A percentile compares a stretch with the other conserved stretches of the same genome.
phyloP scores from a whole-genome alignment of 92 coral and sea anemone species.

The Siderastrea siderea region DNA sequence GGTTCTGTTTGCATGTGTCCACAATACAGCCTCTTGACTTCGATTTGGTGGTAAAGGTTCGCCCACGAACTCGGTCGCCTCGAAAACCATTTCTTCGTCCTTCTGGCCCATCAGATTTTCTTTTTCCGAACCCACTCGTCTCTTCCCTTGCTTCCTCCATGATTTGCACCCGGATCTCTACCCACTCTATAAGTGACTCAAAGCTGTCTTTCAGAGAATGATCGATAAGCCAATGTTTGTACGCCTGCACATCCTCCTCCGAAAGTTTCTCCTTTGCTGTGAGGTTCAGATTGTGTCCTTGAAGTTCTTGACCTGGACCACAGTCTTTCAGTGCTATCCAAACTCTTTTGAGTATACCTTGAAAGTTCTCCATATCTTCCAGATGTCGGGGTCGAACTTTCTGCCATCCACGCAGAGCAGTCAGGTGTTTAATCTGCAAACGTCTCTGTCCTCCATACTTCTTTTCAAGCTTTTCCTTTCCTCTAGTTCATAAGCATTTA shows the following conservation, averaged over 20 bases:
- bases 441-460: too few species aligned
- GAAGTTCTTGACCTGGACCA: too few species aligned
- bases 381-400: too few species aligned
- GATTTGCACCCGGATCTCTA: constrained; percentile 57
- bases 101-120: constrained; percentile 1
- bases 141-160: constrained; percentile 71
- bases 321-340: too few species aligned
- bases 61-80: constrained; percentile 9
- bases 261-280: constrained; percentile 50
- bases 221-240: constrained; percentile 38
- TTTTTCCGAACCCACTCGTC: constrained; percentile 52
- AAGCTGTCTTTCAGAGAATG: too few species aligned
- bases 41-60: constrained; percentile 35
- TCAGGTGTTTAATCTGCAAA: too few species aligned
- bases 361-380: too few species aligned
- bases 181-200: constrained; percentile 38
- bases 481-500: neutral
- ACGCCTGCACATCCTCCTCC: constrained; percentile 31
- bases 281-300: constrained; percentile 39
- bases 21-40: constrained; percentile 42
- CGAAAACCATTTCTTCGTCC: neutral
- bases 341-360: too few species aligned
- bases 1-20: constrained; percentile 47
- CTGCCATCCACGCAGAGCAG: too few species aligned
- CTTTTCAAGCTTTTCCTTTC: too few species aligned